Evolutionary conservation across 2,113 vertebrate genomes (phyloP).

Genomic region (Grallaria varia): DNA sequence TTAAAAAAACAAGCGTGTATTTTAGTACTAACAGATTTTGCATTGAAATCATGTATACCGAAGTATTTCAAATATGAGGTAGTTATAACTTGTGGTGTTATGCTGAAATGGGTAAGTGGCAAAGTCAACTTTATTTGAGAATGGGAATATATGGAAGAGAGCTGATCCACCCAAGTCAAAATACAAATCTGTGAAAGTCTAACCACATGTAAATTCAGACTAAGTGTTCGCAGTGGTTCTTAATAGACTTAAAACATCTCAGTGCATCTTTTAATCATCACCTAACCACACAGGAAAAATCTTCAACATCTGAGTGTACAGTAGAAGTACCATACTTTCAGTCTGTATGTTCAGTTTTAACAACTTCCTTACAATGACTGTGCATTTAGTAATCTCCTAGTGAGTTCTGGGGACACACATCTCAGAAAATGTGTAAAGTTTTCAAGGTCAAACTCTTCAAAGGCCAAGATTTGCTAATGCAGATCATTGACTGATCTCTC

Average conservation of each 20-base stretch:
- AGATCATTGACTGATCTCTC: neutral
- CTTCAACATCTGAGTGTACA: neutral
- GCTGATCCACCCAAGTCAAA: neutral
- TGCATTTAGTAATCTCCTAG: neutral
- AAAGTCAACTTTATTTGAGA: neutral
- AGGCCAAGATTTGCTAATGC: neutral
- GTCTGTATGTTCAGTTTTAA: neutral
- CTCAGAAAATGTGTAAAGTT: neutral
- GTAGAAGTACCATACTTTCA: neutral
- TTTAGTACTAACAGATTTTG: neutral
- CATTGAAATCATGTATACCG: neutral
- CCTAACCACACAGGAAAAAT: neutral
- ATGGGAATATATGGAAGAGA: neutral
- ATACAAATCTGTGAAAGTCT: neutral
- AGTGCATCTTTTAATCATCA: neutral
- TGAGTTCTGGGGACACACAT: neutral
- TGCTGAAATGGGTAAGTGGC: neutral
- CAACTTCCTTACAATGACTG: neutral
- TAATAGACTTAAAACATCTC: neutral
- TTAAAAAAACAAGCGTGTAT: neutral
- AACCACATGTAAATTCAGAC: neutral
- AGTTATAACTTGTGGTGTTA: neutral
- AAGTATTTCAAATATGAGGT: neutral
- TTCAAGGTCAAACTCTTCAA: neutral
- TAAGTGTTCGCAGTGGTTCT: neutral